These are phyloP conservation scores for Ostrea denselamellosa DNA, from an alignment of 1,140 invertebrate species.

Conservation along the genomic window DNA sequence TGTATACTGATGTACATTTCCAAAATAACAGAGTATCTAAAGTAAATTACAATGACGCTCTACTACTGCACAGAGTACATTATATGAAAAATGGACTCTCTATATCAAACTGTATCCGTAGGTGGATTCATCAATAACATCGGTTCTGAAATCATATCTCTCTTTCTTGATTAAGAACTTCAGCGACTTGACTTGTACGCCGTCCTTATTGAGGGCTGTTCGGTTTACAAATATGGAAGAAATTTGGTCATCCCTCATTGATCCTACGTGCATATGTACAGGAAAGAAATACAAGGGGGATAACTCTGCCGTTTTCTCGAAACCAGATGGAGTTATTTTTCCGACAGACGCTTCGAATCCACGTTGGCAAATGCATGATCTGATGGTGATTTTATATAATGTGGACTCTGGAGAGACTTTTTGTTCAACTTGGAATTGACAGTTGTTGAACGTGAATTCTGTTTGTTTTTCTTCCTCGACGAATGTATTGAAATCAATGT, in stretches of 20 bases:
- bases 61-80: too few species aligned
- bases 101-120: background rate
- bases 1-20: too few species aligned
- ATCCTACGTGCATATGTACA: background rate
- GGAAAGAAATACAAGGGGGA: background rate
- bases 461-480: background rate
- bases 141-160: background rate
- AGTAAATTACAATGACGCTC: too few species aligned
- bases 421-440: slow-evolving; percentile 14
- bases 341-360: background rate
- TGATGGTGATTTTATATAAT: background rate
- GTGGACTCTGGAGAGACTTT: background rate
- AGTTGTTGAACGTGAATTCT: background rate
- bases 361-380: background rate
- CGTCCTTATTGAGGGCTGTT: background rate
- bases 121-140: background rate
- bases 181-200: background rate
- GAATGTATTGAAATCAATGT: background rate
- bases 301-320: background rate
- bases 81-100: background rate
- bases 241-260: background rate
- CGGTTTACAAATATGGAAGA: background rate
- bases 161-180: background rate
- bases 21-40: too few species aligned
- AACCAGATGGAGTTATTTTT: background rate